phyloP scores from a whole-genome alignment of 1,140 invertebrate species.

The Lepidurus packardi region DNA sequence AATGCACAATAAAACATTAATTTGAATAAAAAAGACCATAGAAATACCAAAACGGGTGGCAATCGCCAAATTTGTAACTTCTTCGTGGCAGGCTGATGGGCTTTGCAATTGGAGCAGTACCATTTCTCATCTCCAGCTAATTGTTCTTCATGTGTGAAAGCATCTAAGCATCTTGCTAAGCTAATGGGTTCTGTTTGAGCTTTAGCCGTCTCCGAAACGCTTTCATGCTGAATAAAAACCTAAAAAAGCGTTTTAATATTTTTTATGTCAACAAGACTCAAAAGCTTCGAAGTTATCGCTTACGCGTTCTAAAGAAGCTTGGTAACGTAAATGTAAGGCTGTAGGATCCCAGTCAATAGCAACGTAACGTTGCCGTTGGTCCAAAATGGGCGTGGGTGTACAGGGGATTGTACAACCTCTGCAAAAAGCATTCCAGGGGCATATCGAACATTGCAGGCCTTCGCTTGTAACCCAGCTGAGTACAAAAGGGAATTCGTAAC shows the following conservation, averaged over 20 bases:
- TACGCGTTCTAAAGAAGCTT: slow-evolving; percentile 70
- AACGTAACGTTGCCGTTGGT: slow-evolving; percentile 49
- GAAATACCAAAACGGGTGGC: slow-evolving; percentile 72
- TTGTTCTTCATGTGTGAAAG: slow-evolving; percentile 78
- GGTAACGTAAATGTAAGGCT: slow-evolving; percentile 78
- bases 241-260: slow-evolving; percentile 41
- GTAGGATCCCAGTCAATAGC: slow-evolving; percentile 87
- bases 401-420: slow-evolving; percentile 73
- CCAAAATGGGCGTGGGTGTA: slow-evolving; percentile 47
- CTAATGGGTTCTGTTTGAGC: slow-evolving; percentile 71
- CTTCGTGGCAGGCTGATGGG: slow-evolving; percentile 74
- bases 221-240: slow-evolving; percentile 65
- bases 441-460: too few species aligned
- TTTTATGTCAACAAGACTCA: slow-evolving; percentile 14
- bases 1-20: slow-evolving; percentile 39
- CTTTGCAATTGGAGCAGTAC: slow-evolving; percentile 73
- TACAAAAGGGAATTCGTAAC: too few species aligned
- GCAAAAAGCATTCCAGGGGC: slow-evolving; percentile 72
- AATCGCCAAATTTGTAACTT: slow-evolving; percentile 83
- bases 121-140: slow-evolving; percentile 69
- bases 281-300: slow-evolving; percentile 31
- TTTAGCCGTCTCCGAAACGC: slow-evolving; percentile 58
- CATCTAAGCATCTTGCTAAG: slow-evolving; percentile 68
- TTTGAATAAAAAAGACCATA: slow-evolving; percentile 32
- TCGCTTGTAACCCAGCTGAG: too few species aligned